phyloP scores from a whole-genome alignment of 1,140 invertebrate species.

The Drosophila kanapiae region DNA sequence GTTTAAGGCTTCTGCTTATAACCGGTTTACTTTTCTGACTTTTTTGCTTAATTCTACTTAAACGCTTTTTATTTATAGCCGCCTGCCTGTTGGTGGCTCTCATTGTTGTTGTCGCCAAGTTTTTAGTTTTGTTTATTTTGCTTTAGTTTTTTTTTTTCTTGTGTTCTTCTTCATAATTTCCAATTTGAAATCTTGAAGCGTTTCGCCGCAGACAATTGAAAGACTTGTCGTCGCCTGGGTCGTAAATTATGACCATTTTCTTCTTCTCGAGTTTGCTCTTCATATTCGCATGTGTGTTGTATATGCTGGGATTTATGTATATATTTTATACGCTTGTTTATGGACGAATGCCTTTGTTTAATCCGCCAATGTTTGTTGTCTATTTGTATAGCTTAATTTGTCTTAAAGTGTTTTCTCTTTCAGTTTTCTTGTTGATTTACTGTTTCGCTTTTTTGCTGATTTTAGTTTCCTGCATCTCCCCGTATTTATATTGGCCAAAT shows the following conservation, averaged over 20 bases:
- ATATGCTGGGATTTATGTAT: conserved; percentile 17
- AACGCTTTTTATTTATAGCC: conserved; percentile 70
- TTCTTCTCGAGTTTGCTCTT: conserved; percentile 17
- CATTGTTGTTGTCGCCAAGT: conserved; percentile 18
- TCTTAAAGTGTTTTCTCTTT: conserved; percentile 54
- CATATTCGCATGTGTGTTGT: conserved; percentile 19
- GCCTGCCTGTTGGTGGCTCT: conserved; percentile 22
- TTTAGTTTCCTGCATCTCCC: conserved; percentile 26
- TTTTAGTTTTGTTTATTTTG: conserved; percentile 47
- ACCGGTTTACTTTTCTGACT: conserved; percentile 56
- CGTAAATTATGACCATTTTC: conserved; percentile 41
- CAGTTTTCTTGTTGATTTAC: conserved; percentile 33
- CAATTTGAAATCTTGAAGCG: conserved; percentile 41
- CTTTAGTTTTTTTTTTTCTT: conserved; percentile 23
- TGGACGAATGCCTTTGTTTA: conserved; percentile 30
- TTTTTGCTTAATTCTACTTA: conserved; percentile 52
- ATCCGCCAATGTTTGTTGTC: conserved; percentile 26
- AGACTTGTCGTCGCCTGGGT: conserved; percentile 43
- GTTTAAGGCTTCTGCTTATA: conserved; percentile 46
- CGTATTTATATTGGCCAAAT: conserved; percentile 30
- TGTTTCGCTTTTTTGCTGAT: conserved; percentile 31
- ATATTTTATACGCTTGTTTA: conserved; percentile 12
- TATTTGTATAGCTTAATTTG: conserved; percentile 49
- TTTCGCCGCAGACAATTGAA: conserved; percentile 37
- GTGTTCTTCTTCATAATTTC: conserved; percentile 6